phyloP scores from a whole-genome alignment of 2,113 vertebrate species.

The Heterocephalus glaber region DNA sequence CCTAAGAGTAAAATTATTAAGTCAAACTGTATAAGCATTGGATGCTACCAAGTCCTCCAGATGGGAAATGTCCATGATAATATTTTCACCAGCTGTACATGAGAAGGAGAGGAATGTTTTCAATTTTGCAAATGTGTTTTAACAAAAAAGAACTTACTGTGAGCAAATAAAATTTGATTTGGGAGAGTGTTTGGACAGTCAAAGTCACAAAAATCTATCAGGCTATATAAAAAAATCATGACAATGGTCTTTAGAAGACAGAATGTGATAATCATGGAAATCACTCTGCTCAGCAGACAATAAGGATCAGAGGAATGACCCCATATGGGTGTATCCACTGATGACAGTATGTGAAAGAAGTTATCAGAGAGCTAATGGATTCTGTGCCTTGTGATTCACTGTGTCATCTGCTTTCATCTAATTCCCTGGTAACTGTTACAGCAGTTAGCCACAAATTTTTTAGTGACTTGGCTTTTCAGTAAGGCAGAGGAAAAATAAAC shows the following conservation, averaged over 20 bases:
- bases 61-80: background rate
- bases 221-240: background rate
- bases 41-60: background rate
- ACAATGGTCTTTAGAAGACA: background rate
- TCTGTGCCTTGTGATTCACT: conserved; percentile 9
- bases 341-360: background rate
- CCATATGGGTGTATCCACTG: no score
- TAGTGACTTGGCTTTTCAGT: conserved; percentile 47
- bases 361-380: background rate
- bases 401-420: conserved; percentile 38
- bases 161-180: conserved; percentile 33
- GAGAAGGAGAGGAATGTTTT: conserved; percentile 25
- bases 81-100: background rate
- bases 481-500: conserved; percentile 30
- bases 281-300: background rate
- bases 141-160: background rate
- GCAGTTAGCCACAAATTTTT: conserved; percentile 37
- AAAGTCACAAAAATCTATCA: background rate
- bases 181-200: background rate
- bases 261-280: background rate
- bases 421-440: background rate
- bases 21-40: background rate
- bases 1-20: background rate
- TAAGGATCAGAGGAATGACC: background rate
- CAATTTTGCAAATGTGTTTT: conserved; percentile 1